These are phyloP conservation scores for Trachelus stipa DNA, from an alignment of 2,888 invertebrate species.

Conservation along the genomic window DNA sequence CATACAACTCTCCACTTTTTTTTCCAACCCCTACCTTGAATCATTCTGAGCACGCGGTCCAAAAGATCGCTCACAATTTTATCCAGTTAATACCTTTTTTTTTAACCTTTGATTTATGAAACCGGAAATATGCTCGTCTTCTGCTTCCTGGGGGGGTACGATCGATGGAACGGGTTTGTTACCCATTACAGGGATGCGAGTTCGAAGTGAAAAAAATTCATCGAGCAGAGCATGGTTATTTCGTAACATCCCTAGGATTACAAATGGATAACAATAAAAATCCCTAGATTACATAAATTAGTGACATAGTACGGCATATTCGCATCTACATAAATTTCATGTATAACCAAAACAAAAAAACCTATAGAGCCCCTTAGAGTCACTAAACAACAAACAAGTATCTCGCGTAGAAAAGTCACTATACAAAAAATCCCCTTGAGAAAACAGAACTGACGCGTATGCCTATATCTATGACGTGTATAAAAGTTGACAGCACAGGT, in stretches of 20 bases:
- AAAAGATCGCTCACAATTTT: background rate
- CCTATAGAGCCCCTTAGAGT: background rate
- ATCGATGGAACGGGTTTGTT: background rate
- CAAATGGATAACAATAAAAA: background rate
- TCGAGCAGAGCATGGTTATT: background rate
- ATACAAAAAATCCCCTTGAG: background rate
- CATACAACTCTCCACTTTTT: background rate
- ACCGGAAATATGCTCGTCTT: slow-evolving; percentile 19
- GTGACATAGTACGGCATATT: background rate
- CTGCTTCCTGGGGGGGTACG: background rate
- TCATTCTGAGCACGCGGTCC: slow-evolving; percentile 1
- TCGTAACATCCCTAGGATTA: background rate
- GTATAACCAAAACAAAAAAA: background rate
- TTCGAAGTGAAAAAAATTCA: background rate
- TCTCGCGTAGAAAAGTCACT: background rate
- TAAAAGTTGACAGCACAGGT: slow-evolving; percentile 27
- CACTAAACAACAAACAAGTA: background rate
- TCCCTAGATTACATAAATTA: background rate
- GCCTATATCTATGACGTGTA: background rate
- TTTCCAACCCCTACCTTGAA: background rate
- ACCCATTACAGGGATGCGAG: background rate
- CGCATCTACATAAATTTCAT: background rate
- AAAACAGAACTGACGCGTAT: background rate
- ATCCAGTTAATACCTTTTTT: slow-evolving; percentile 23
- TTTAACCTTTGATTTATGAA: slow-evolving; percentile 37